Evolutionary conservation across 2,113 vertebrate genomes (phyloP), one percentile per base, ranked within the genome.

Genomic region (Thryonomys swinderianus): DNA sequence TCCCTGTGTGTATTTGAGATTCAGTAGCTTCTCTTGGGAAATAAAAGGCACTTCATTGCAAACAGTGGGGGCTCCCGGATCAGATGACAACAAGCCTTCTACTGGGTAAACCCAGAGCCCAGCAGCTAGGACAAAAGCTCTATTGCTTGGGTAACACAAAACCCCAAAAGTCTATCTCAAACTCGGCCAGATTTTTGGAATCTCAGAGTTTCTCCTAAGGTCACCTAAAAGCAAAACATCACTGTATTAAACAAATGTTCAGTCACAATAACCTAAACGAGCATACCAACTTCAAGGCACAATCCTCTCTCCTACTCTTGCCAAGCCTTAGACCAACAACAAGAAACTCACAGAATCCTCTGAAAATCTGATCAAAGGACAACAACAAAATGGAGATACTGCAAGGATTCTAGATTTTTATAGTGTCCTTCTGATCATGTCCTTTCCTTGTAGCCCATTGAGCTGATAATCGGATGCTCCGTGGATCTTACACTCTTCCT

Each of bases 1-100:
- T 97, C 94, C 92, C 98, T 40, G 64, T 83, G 92, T 96, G 91
- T 96, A 96, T 59, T 21, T 95, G 93, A 97, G 95, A 97, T 95
- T 53, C 97, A 97, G 86, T 84, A 71, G 62, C 62, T 95, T 93
- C 90, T 97, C 76, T 37, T 85, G 91, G 96, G 92, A 98, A 96
- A 94, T 93, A 95, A 96, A 93, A 97, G 78, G 84, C 66, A 79
- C 93, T 98, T 98, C 95, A 98, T 73, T 40, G 92, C 90, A 91
- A 91, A 97, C 90, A 92, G 48, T 73, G 79, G 92, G 92, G 95
- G 93, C 76, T 42, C 62, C 25, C 20, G 1, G 91, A 88, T 97
- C 73, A 53, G 94, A 32, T 91, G 94, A 87, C 81, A 97, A 40
- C 45, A 0, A 0, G n/a, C 40, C 45, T 73, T 32, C 45, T 88